Evolutionary conservation across 2,797 vertebrate species (phyloP), one percentile per base, ranked within the genome.

Genomic region (Enoplosus armatus): DNA sequence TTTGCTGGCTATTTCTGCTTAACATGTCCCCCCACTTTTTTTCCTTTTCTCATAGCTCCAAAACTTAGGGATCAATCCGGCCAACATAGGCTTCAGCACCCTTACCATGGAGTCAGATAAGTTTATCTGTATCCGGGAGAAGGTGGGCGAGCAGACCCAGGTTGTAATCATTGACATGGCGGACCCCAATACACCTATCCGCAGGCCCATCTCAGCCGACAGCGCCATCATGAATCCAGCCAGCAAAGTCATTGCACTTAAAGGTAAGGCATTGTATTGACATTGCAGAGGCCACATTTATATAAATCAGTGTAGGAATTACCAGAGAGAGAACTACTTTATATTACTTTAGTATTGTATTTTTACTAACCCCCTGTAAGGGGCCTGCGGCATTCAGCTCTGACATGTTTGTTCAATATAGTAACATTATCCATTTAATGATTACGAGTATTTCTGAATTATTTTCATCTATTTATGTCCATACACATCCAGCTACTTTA

Each of bases 141-240:
- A 99, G 93, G 98, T 99, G 14, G 98, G 98, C 59, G 98, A 99
- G 67, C 98, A 99, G 92, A 96, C 97, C 70, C 98, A 99, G 77
- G 98, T 99, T 93, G 98, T 99, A 85, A 99, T 99, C 94, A 99
- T 99, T 80, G 98, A 99, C 87, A 95, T 99, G 97, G 98, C 97
- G 3, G 98, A 99, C 86, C 97, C 98, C 55, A 99, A 96, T 90
- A 98, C 97, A 80, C 98, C 98, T 11, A 99, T 99, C 90, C 97
- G 98, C 82, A 95, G 98, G 88, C 98, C 98, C 35, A 99, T 99
- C 94, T 99, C 98, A 37, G 98, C 98, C 8, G 98, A 99, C 93
- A 99, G 98, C 70, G 98, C 98, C 86, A 99, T 99, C 94, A 99
- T 99, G 98, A 99, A 99, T 93, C 98, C 98, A 67, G 98, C 98